Conservation (phyloP, 1,140 invertebrate genomes). For the Eciton burchellii region DNA sequence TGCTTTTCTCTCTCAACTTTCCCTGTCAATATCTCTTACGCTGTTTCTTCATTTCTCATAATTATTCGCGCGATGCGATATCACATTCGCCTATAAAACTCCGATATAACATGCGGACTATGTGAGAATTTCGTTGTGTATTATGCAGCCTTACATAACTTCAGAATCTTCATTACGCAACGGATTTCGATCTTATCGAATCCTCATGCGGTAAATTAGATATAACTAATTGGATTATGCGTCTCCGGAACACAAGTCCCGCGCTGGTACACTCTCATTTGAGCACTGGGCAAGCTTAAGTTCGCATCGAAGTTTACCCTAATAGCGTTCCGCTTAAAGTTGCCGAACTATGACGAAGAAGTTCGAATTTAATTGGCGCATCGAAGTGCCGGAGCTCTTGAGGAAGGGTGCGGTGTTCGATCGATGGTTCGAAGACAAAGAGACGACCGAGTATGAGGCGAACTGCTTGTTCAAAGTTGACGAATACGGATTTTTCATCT, state of each 20-base stretch:
- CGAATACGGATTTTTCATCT: conserved; percentile 99
- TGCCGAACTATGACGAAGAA: conserved; percentile 95
- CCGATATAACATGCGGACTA: not conserved
- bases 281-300: not conserved
- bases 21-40: not conserved
- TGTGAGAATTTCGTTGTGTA: not conserved
- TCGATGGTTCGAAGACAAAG: conserved; percentile 98
- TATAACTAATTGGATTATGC: conserved; percentile 74
- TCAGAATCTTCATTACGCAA: conserved; percentile 31
- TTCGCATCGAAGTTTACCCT: conserved; percentile 45
- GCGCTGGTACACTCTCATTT: conserved; percentile 41
- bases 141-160: conserved; percentile 59
- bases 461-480: conserved; percentile 97
- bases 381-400: conserved; percentile 94
- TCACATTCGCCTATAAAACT: conserved; percentile 16
- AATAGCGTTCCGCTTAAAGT: conserved; percentile 44
- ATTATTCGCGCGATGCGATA: not conserved
- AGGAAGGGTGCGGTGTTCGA: conserved; percentile 94
- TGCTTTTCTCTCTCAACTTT: not conserved
- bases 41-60: not conserved
- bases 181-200: conserved; percentile 51
- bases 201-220: conserved; percentile 73
- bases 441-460: conserved; percentile 94
- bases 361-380: conserved; percentile 99
- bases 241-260: conserved; percentile 27